Conservation (phyloP, 1,140 invertebrate species). For the Pemphigus obesinymphae region DNA sequence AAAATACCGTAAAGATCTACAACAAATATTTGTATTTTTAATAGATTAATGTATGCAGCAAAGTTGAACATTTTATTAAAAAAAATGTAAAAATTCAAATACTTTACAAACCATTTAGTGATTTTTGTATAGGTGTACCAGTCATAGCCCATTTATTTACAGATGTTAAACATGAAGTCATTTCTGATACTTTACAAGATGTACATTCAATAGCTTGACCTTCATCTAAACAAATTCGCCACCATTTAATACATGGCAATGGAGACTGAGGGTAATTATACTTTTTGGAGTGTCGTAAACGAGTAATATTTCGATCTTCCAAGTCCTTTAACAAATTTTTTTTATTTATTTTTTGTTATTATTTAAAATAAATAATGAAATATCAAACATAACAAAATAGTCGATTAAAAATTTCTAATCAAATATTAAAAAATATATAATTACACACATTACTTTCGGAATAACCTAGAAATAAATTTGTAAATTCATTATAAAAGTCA, state of each 20-base stretch:
- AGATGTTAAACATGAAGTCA: slow-evolving; percentile 60
- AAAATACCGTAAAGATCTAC: slow-evolving; percentile 67
- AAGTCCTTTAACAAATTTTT: slow-evolving; percentile 20
- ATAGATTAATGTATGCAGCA: too few species aligned
- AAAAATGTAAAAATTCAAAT: background rate
- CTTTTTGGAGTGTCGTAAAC: slow-evolving; percentile 56
- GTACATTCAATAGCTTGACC: slow-evolving; percentile 74
- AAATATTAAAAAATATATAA: too few species aligned
- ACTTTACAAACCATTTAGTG: slow-evolving; percentile 54
- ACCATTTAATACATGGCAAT: slow-evolving; percentile 66
- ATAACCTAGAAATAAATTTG: too few species aligned
- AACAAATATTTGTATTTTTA: slow-evolving; percentile 42
- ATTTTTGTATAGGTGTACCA: slow-evolving; percentile 68
- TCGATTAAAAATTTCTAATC: too few species aligned
- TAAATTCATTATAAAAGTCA: too few species aligned
- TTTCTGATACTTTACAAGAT: slow-evolving; percentile 54
- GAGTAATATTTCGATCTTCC: slow-evolving; percentile 7
- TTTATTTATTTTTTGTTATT: background rate
- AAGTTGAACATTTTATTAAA: background rate
- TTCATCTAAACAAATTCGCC: slow-evolving; percentile 75
- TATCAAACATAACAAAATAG: background rate
- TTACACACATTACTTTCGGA: too few species aligned
- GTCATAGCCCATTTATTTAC: slow-evolving; percentile 72
- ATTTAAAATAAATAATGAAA: background rate
- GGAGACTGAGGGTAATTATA: slow-evolving; percentile 61